Evolutionary conservation across 2,797 vertebrate genomes (phyloP).

Genomic region (Karalla daura): DNA sequence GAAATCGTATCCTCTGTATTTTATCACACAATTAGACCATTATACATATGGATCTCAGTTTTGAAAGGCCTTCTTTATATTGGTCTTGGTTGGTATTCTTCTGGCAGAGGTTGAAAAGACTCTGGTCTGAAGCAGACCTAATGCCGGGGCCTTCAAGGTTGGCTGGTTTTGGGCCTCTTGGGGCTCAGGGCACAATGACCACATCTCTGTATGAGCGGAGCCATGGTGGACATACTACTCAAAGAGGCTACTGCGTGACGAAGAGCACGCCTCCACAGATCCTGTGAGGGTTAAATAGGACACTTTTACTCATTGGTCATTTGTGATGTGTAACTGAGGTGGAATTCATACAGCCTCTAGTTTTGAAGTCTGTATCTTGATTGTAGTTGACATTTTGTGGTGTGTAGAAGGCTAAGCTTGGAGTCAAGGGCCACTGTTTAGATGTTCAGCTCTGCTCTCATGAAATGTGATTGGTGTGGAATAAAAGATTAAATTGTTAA

Average conservation of each 20-base stretch:
- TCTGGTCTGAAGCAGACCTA: slow-evolving; percentile 63
- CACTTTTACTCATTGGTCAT: slow-evolving; percentile 55
- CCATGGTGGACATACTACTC: slow-evolving; percentile 69
- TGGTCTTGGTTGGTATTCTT: slow-evolving; percentile 55
- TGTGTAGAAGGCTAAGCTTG: slow-evolving; percentile 37
- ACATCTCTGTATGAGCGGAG: slow-evolving; percentile 59
- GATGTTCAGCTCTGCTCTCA: slow-evolving; percentile 44
- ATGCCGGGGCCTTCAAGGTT: slow-evolving; percentile 73
- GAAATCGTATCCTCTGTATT: slow-evolving; percentile 9
- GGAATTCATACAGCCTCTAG: slow-evolving; percentile 54
- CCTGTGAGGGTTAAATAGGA: slow-evolving; percentile 61
- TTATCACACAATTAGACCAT: slow-evolving; percentile 35
- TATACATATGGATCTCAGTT: slow-evolving; percentile 42
- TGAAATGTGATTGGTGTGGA: slow-evolving; percentile 43
- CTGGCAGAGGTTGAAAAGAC: slow-evolving; percentile 67
- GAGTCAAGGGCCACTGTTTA: slow-evolving; percentile 52
- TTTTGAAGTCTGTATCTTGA: slow-evolving; percentile 61
- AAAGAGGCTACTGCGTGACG: slow-evolving; percentile 64
- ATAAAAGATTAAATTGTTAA: slow-evolving; percentile 54
- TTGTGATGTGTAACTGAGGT: slow-evolving; percentile 63
- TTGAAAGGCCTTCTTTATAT: slow-evolving; percentile 61
- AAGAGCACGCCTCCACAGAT: slow-evolving; percentile 68
- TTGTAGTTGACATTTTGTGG: slow-evolving; percentile 66
- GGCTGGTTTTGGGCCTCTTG: slow-evolving; percentile 70
- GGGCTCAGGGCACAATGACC: slow-evolving; percentile 70